Base-by-base conservation (phyloP, 2,113 vertebrate species). In the Sclerurus mexicanus region DNA sequence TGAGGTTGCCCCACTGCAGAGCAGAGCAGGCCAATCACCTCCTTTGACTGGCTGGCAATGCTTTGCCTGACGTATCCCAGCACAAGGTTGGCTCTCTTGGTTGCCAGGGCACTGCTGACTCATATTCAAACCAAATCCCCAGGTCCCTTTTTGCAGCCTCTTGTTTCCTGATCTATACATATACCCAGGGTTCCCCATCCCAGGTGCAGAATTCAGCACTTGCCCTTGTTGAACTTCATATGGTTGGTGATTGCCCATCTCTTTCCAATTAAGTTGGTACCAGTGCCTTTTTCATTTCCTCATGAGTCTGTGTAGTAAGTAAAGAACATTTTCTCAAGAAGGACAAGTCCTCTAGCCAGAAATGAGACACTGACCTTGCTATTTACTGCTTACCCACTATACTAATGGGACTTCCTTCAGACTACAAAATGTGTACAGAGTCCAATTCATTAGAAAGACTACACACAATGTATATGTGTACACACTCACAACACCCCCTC, bases 21-120 rank as follows among this genome's bases (percentile, higher is more conserved):
- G 25, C 52, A 76, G 52, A 67, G 35, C 5, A 0, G 72, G 25
- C 59, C 52, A 76, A 67, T 67, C 31, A 16, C 35, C 25, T 58
- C 60, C 42, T 30, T 47, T 58, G 21, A 44, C n/a, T 0, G 0
- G 24, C 42, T 85, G 83, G 30, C 0, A 0, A 66, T 74, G 59
- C n/a, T 66, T 60, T 47, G 30, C 31, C 52, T 85, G 83, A 75
- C 59, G 35, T 2, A 0, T 35, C 30, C 5, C 31, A 67, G 83
- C 20, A 42, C 44, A 85, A 2, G 6, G 3, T 1, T 76, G 31
- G 4, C 35, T 3, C 52, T 67, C 31, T 42, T 66, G 71, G 42
- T n/a, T 85, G 60, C 59, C 59, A 49, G 42, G 82, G 19, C 42
- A 56, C 40, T 56, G 30, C n/a, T 66, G 59, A 1, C 23, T 56